Conservation (phyloP, 2,888 invertebrate species). For the Volucella bombylans region DNA sequence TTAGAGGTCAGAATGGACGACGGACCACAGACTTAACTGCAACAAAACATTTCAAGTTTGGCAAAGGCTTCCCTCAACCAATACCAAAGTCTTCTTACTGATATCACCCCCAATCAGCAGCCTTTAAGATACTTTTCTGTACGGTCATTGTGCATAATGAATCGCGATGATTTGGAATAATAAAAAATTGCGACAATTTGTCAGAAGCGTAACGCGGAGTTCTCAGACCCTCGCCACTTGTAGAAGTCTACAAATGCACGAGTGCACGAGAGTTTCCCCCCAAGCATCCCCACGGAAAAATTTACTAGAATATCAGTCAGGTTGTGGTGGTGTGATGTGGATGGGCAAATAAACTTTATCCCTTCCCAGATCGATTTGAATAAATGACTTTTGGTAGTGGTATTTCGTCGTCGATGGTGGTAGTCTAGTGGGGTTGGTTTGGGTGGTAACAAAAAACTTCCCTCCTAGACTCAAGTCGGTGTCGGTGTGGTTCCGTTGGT, state of each 20-base stretch:
- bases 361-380: slow-evolving; percentile 65
- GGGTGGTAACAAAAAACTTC: slow-evolving; percentile 43
- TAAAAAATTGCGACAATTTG: slow-evolving; percentile 77
- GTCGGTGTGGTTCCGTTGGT: slow-evolving; percentile 70
- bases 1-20: slow-evolving; percentile 49
- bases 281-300: slow-evolving; percentile 32
- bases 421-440: slow-evolving; percentile 6
- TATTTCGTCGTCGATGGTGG: slow-evolving; percentile 25
- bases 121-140: slow-evolving; percentile 71
- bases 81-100: no score
- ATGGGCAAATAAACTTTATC: slow-evolving; percentile 22
- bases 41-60: no score
- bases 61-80: background rate
- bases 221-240: slow-evolving; percentile 2
- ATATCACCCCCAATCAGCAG: background rate
- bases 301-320: slow-evolving; percentile 26
- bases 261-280: slow-evolving; percentile 36
- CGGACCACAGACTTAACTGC: slow-evolving; percentile 8
- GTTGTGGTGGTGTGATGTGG: background rate
- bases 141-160: slow-evolving; percentile 77
- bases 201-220: slow-evolving; percentile 60
- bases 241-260: background rate
- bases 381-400: slow-evolving; percentile 68
- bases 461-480: slow-evolving; percentile 32
- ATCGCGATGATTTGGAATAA: slow-evolving; percentile 77